These are phyloP conservation scores for Dryomyza anilis DNA, from an alignment of 2,888 invertebrate genomes.

Conservation along the genomic window DNA sequence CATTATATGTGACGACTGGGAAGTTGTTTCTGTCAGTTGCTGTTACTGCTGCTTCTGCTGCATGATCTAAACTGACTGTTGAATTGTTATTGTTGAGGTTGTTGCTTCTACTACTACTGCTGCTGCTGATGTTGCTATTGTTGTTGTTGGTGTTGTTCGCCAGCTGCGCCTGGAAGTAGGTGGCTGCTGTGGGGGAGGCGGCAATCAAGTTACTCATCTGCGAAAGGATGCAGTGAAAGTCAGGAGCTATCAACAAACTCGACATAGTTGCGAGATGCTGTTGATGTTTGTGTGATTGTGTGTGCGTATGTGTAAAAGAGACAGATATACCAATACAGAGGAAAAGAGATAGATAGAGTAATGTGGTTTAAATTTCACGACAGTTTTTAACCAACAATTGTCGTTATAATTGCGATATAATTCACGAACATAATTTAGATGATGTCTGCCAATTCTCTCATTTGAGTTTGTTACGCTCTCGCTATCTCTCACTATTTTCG, in stretches of 20 bases:
- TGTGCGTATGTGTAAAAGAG: background rate
- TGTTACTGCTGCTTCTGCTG: conserved; percentile 30
- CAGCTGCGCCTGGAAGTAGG: conserved; percentile 53
- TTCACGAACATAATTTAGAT: too few relatives aligned
- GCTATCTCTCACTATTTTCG: too few relatives aligned
- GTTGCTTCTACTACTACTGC: conserved; percentile 30
- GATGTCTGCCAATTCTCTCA: too few relatives aligned
- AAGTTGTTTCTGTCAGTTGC: conserved; percentile 40
- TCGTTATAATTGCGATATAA: too few relatives aligned
- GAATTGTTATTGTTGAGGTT: conserved; percentile 36
- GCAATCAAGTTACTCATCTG: conserved; percentile 58
- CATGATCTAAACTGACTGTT: too few relatives aligned
- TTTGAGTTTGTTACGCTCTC: too few relatives aligned
- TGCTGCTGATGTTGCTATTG: conserved; percentile 29
- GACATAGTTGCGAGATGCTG: too few relatives aligned
- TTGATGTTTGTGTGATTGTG: too few relatives aligned
- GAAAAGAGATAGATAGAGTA: conserved; percentile 30
- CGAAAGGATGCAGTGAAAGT: background rate
- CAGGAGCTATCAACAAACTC: too few relatives aligned
- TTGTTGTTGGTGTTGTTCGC: conserved; percentile 38
- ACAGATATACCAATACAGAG: background rate
- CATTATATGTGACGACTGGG: conserved; percentile 56
- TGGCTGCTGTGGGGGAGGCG: conserved; percentile 55
- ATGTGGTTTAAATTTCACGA: too few relatives aligned
- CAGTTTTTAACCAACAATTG: too few relatives aligned